Conservation (phyloP, 2,888 invertebrate genomes). For the Bombylius discolor region DNA sequence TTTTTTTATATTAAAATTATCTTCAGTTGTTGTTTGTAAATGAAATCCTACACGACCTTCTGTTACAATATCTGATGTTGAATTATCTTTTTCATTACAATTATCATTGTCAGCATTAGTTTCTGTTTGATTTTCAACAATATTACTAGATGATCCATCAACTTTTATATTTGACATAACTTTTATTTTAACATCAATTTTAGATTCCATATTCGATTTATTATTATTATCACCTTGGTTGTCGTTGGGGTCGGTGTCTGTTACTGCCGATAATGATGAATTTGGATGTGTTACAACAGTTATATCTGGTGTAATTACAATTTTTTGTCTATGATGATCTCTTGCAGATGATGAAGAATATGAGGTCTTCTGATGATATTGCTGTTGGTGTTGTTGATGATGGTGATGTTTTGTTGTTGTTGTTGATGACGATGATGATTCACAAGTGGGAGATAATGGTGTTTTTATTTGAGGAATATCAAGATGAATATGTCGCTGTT, state of each 20-base stretch:
- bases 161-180: slow-evolving; percentile 38
- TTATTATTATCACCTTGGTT: background rate
- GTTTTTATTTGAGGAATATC: too few species aligned
- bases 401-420: background rate
- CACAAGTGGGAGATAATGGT: too few species aligned
- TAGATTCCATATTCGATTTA: slow-evolving; percentile 32
- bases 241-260: background rate
- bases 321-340: background rate
- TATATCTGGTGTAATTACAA: slow-evolving; percentile 6
- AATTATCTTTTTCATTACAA: background rate
- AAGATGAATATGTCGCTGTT: too few species aligned
- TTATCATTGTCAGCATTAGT: background rate
- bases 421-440: background rate
- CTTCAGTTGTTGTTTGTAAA: slow-evolving; percentile 1
- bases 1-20: slow-evolving; percentile 2
- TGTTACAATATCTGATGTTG: slow-evolving; percentile 11
- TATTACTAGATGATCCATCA: slow-evolving; percentile 19
- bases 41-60: background rate
- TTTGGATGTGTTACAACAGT: slow-evolving; percentile 3
- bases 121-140: background rate
- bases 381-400: background rate
- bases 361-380: background rate
- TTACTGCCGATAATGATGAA: too few species aligned
- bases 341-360: background rate
- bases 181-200: slow-evolving; percentile 44